Base-by-base conservation (phyloP, 2,888 invertebrate species). In the Tetanocera ferruginea region DNA sequence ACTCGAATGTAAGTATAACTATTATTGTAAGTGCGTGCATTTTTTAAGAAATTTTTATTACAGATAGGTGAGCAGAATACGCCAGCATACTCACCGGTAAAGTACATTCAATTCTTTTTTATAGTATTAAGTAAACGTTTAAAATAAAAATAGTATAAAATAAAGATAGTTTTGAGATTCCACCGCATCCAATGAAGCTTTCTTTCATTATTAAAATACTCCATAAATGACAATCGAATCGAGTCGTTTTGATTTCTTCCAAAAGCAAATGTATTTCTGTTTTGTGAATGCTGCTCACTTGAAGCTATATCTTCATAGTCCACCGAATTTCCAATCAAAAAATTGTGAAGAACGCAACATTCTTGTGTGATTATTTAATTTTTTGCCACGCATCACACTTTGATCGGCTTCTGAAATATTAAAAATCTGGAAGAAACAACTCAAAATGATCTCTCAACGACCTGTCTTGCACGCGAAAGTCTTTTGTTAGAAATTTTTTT, bases 261-360 rank as follows among this genome's bases (percentile, higher is more conserved):
- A 43, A 43, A 11, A 43, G 6, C 43, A 43, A 43, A 11, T 6
- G 19, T 1, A 31, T 64, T 64, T n/a, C 17, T 64, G 17, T 31
- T n/a, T 31, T 19, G 66, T 19, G 19, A 23, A 17, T 8, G 5
- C 14, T 66, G 34, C 3, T n/a, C 19, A 37, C 8, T 9, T 37
- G 3, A 17, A n/a, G n/a, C 5, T 6, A 66, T 19, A 37, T 37
- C 28, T n/a, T n/a, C 43, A n/a, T 11, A 66, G 6, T 37, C 37
- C 5, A 5, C n/a, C 5, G 66, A n/a, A 8, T 37, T 25, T 64
- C 25, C 51, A 23, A 60, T 57, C 6, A 62, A 62, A 62, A 25
- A 73, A 62, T 73, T 73, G 19, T 73, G 73, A 11, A 62, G 28
- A 19, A 73, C 73, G 23, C 73, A 73, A 37, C 37, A 71, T 51